Conservation (phyloP, 1,140 invertebrate species). For the Mactra quadrangularis region DNA sequence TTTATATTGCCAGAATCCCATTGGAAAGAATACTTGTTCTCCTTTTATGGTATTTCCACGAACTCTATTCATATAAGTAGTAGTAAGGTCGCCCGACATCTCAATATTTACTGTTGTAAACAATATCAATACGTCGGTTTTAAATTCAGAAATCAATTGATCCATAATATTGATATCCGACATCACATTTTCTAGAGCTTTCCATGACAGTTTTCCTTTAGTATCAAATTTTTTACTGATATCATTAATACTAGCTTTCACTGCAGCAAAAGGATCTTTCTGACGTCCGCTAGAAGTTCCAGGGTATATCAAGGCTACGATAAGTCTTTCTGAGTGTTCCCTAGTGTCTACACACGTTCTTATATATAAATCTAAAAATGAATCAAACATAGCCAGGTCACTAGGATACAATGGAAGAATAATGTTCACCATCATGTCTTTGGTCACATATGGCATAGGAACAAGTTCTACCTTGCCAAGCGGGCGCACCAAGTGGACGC, state of each 20-base stretch:
- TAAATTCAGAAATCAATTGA: slow-evolving; percentile 88
- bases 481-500: slow-evolving; percentile 86
- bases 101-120: slow-evolving; percentile 84
- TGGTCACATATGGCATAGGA: slow-evolving; percentile 95
- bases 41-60: slow-evolving; percentile 84
- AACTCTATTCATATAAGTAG: slow-evolving; percentile 88
- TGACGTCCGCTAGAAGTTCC: slow-evolving; percentile 16
- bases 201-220: slow-evolving; percentile 88
- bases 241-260: slow-evolving; percentile 84
- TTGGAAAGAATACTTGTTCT: slow-evolving; percentile 84
- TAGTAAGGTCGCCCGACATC: slow-evolving; percentile 87
- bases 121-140: slow-evolving; percentile 75
- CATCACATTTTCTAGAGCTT: slow-evolving; percentile 85
- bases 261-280: slow-evolving; percentile 72
- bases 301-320: slow-evolving; percentile 85
- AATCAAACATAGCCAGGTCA: slow-evolving; percentile 85
- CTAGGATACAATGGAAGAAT: slow-evolving; percentile 87
- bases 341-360: slow-evolving; percentile 89
- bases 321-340: slow-evolving; percentile 90
- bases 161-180: slow-evolving; percentile 89
- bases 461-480: slow-evolving; percentile 93
- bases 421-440: slow-evolving; percentile 91
- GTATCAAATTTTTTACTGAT: slow-evolving; percentile 89
- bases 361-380: slow-evolving; percentile 90
- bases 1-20: slow-evolving; percentile 83